phyloP scores from a whole-genome alignment of 2,113 vertebrate genomes.

The Conger conger region DNA sequence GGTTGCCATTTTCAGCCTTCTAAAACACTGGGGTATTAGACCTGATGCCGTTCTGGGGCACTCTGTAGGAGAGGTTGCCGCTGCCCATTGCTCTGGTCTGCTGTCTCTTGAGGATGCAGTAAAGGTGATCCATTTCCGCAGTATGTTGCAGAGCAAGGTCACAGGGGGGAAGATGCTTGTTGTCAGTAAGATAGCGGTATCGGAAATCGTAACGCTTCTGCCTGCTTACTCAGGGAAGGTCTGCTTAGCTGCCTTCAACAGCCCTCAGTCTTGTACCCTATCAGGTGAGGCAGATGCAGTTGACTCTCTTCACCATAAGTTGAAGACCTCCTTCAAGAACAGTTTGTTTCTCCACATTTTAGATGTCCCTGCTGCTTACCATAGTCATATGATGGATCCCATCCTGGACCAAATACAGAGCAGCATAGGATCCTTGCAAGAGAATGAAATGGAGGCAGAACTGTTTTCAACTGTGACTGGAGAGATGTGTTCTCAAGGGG shows the following conservation, averaged over 20 bases:
- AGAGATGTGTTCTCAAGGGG: slow-evolving; percentile 51
- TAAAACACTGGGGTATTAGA: slow-evolving; percentile 78
- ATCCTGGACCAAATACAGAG: slow-evolving; percentile 67
- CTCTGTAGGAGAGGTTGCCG: slow-evolving; percentile 80
- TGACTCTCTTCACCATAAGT: slow-evolving; percentile 55
- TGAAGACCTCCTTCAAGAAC: slow-evolving; percentile 55
- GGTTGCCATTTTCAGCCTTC: slow-evolving; percentile 50
- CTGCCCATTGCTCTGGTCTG: slow-evolving; percentile 79
- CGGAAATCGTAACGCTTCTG: slow-evolving; percentile 62
- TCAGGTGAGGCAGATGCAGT: slow-evolving; percentile 73
- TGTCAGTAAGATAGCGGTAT: slow-evolving; percentile 72
- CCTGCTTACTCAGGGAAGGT: slow-evolving; percentile 61
- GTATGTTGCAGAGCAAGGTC: slow-evolving; percentile 71
- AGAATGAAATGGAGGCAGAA: slow-evolving; percentile 56
- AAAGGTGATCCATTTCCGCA: slow-evolving; percentile 76
- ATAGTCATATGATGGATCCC: slow-evolving; percentile 80
- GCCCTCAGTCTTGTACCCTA: slow-evolving; percentile 78
- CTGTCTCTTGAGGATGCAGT: slow-evolving; percentile 81
- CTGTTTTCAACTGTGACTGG: slow-evolving; percentile 81
- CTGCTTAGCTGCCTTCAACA: slow-evolving; percentile 80
- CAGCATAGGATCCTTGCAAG: slow-evolving; percentile 55
- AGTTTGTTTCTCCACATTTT: slow-evolving; percentile 73
- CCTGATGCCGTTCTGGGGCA: slow-evolving; percentile 69
- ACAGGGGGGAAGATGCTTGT: slow-evolving; percentile 77
- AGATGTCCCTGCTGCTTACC: slow-evolving; percentile 75